Conservation (phyloP, 2,113 vertebrate genomes). For the Mastomys natalensis region DNA sequence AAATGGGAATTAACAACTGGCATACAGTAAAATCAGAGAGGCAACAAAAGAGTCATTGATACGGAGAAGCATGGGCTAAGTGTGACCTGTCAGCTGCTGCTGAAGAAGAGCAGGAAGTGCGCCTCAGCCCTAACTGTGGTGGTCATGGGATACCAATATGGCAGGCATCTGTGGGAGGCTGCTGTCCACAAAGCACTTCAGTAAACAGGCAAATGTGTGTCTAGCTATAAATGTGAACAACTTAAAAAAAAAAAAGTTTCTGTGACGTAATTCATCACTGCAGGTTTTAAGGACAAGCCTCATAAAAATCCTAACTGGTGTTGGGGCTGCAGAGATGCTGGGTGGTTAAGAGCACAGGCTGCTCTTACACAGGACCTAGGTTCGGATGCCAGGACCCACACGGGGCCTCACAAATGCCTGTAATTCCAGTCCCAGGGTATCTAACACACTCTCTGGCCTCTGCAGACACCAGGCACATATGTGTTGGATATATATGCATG, state of each 20-base stretch:
- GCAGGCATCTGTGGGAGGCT: background rate
- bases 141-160: background rate
- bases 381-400: background rate
- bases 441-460: background rate
- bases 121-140: background rate
- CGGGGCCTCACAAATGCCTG: background rate
- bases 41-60: background rate
- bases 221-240: background rate
- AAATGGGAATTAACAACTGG: background rate
- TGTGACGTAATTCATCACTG: background rate
- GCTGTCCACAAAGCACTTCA: background rate
- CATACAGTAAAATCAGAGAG: background rate
- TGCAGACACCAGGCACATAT: no score
- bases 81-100: background rate
- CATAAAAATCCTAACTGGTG: background rate
- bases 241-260: background rate
- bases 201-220: background rate
- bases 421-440: background rate
- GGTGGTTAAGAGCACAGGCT: background rate
- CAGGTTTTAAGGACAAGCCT: conserved; percentile 40
- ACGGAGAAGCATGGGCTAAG: background rate
- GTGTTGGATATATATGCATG: no score
- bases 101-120: background rate
- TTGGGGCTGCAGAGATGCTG: background rate
- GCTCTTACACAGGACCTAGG: background rate